Evolutionary conservation across 2,888 invertebrate genomes (phyloP).

Genomic region (Tinea trinotella): DNA sequence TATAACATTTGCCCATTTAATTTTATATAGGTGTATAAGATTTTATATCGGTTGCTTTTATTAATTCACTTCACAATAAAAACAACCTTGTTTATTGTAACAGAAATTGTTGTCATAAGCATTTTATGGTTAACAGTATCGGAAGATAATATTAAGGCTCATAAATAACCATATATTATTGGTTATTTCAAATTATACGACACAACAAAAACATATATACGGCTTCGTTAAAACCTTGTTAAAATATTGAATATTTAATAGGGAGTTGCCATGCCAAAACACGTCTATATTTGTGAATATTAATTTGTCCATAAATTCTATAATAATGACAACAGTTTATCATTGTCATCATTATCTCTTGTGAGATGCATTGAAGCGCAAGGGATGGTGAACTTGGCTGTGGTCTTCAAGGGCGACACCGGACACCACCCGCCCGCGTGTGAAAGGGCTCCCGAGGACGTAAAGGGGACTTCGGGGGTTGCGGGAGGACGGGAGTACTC

Average conservation of each 20-base stretch:
- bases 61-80: background rate
- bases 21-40: no score
- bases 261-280: background rate
- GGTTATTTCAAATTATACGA: background rate
- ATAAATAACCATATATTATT: constrained; percentile 5
- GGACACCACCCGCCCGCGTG: constrained; percentile 68
- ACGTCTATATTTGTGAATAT: constrained; percentile 12
- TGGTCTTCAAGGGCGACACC: constrained; percentile 62
- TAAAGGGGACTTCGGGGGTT: constrained; percentile 27
- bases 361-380: background rate
- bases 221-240: background rate
- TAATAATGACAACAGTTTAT: constrained; percentile 9
- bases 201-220: background rate
- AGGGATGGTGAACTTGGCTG: constrained; percentile 22
- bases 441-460: constrained; percentile 47
- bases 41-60: background rate
- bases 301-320: background rate
- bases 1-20: background rate
- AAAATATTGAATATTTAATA: constrained; percentile 5
- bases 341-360: background rate
- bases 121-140: background rate
- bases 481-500: constrained; percentile 25
- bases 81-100: background rate
- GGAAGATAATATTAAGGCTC: background rate
- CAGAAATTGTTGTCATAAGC: background rate